Evolutionary conservation across 2,888 invertebrate genomes (phyloP).

Genomic region (Ectropis crepuscularia): DNA sequence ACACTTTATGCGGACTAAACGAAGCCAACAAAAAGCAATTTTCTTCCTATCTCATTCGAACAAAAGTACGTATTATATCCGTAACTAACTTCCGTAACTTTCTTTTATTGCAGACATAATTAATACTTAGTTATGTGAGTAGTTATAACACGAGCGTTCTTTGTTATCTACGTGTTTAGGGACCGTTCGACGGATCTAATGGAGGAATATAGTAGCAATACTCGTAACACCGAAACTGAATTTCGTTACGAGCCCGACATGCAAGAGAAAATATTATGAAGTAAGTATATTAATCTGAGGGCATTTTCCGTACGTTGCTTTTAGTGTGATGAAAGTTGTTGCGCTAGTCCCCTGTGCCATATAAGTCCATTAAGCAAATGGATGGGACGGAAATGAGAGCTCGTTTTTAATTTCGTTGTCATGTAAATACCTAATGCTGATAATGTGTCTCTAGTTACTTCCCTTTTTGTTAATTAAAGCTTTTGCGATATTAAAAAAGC

Average conservation of each 20-base stretch:
- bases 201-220: constrained; percentile 30
- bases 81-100: constrained; percentile 25
- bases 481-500: constrained; percentile 45
- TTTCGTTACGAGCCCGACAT: constrained; percentile 43
- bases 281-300: constrained; percentile 79
- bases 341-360: constrained; percentile 75
- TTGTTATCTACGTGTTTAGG: constrained; percentile 22
- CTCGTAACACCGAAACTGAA: constrained; percentile 37
- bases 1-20: constrained; percentile 43
- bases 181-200: constrained; percentile 17
- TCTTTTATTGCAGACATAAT: constrained; percentile 30
- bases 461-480: constrained; percentile 64
- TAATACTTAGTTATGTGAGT: constrained; percentile 26
- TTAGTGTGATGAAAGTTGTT: constrained; percentile 83
- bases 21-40: constrained; percentile 44
- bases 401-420: constrained; percentile 81
- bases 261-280: constrained; percentile 68
- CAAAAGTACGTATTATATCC: constrained; percentile 29
- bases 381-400: constrained; percentile 76
- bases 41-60: constrained; percentile 33
- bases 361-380: constrained; percentile 83
- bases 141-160: constrained; percentile 16
- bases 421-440: constrained; percentile 71
- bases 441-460: constrained; percentile 63
- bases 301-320: constrained; percentile 80